Evolutionary conservation across 1,140 invertebrate genomes (phyloP).

Genomic region (Bilobella aurantiaca): DNA sequence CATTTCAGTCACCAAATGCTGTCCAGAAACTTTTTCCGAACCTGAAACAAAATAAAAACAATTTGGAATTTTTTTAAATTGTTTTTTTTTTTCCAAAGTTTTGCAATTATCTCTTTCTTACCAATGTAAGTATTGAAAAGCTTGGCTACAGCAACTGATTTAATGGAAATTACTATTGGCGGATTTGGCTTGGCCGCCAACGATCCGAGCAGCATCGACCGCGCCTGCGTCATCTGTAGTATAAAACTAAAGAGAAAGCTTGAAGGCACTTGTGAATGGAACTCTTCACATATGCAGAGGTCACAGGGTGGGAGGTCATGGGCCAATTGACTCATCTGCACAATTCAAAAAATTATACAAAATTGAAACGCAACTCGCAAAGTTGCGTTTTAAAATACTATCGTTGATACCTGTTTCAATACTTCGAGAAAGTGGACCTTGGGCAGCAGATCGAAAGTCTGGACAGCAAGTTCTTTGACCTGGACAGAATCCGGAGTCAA

Average conservation of each 20-base stretch:
- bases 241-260: constrained; percentile 12
- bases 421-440: constrained; percentile 16
- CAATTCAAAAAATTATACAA: no score
- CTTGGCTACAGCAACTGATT: constrained; percentile 21
- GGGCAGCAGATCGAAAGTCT: constrained; percentile 9
- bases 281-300: constrained; percentile 21
- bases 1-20: constrained; percentile 20
- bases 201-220: constrained; percentile 22
- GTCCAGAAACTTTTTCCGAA: constrained; percentile 27
- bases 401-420: constrained; percentile 14
- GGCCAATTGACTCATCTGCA: constrained; percentile 14
- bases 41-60: constrained; percentile 15
- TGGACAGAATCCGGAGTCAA: not conserved
- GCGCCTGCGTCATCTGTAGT: constrained; percentile 19
- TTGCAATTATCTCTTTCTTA: no score
- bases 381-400: no score
- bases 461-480: not conserved
- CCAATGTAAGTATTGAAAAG: constrained; percentile 27
- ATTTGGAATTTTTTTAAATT: no score
- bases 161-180: constrained; percentile 20
- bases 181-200: constrained; percentile 3
- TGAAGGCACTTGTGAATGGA: not conserved
- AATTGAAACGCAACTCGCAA: not conserved
- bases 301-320: constrained; percentile 14
- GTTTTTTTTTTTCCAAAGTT: no score